Evolutionary conservation across 2,888 invertebrate species (phyloP), one percentile per base, ranked within the genome.

Genomic region (Meta bourneti): DNA sequence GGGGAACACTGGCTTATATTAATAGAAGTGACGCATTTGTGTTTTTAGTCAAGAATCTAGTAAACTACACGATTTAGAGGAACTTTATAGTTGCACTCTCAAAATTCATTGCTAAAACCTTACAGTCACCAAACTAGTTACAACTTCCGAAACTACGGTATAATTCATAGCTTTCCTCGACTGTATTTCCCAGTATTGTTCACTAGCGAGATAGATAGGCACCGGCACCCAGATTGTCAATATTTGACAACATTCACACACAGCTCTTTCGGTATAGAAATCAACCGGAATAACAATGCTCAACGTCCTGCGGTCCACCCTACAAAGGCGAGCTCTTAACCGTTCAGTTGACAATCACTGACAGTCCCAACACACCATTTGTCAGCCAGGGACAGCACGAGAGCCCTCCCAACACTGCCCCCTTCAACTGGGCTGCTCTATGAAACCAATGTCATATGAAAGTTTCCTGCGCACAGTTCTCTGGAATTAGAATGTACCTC

Each of bases 321-420:
- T 20, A 86, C 86, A 91, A 91, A 77, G 70, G 74, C 69, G 69
- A 70, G 71, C 90, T 75, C 81, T 81, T 86, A 86, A 70, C 80
- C 81, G 77, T 48, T 49, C 86, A 70, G 51, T 78, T 91, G 86
- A 91, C 86, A 85, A 54, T 51, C 86, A 34, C 19, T 91, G 90
- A 81, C 90, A 86, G 81, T 82, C 51, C 70, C 81, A 86, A 91
- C 85, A 78, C 81, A 75, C 90, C 81, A 91, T 91, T 91, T 91
- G 90, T 91, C 90, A 91, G 61, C 85, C 34, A 8, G 16, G 79
- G 61, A 80, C 86, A 80, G 70, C 48, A 54, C 72, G 79, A 72
- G 48, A n/a, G 34, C 19, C 20, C 20, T 52, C 61, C 75, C 75
- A 84, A 34, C 34, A 34, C 34, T 34, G 34, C 78, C 7, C 19